phyloP scores from a whole-genome alignment of 2,888 invertebrate genomes.

The Brachypalpus laphriformis region DNA sequence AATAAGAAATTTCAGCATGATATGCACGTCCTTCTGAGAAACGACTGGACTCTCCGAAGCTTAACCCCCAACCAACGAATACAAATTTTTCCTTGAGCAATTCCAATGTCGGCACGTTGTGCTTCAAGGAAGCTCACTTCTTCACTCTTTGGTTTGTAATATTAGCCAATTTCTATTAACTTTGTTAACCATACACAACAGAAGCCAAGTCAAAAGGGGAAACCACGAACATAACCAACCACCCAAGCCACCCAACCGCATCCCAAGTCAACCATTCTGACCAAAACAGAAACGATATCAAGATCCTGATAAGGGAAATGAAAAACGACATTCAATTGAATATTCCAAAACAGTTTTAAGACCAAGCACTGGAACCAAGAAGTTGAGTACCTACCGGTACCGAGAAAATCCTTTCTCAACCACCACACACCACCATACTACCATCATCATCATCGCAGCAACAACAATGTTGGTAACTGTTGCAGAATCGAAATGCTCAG shows the following conservation, averaged over 20 bases:
- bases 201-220: conserved; percentile 25
- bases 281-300: conserved; percentile 63
- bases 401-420: conserved; percentile 29
- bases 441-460: neutral
- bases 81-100: conserved; percentile 6
- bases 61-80: neutral
- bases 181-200: conserved; percentile 62
- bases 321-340: conserved; percentile 73
- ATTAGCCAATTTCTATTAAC: conserved; percentile 69
- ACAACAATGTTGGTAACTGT: conserved; percentile 48
- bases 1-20: conserved; percentile 66
- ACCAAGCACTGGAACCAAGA: conserved; percentile 65
- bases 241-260: neutral
- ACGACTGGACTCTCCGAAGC: conserved; percentile 3
- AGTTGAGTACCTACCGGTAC: conserved; percentile 24
- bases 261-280: conserved; percentile 48
- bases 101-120: conserved; percentile 20
- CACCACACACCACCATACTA: neutral
- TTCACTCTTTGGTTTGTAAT: conserved; percentile 59
- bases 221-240: conserved; percentile 40
- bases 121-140: conserved; percentile 35
- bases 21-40: conserved; percentile 48
- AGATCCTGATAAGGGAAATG: conserved; percentile 69
- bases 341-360: conserved; percentile 70
- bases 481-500: conserved; percentile 71